phyloP scores from a whole-genome alignment of 2,113 vertebrate species.

The Vulpes vulpes region DNA sequence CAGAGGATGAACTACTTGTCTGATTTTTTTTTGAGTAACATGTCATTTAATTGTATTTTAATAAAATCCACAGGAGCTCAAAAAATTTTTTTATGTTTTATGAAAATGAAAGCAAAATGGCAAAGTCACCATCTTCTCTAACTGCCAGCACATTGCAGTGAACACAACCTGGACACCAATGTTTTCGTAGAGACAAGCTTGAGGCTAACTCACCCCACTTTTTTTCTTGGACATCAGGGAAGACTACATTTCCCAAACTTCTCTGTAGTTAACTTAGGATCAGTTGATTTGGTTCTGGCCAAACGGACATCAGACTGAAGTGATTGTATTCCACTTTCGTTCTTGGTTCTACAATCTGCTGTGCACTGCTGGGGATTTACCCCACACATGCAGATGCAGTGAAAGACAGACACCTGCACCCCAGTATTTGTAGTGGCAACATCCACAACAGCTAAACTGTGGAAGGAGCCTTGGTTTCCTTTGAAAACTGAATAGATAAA shows the following conservation, averaged over 20 bases:
- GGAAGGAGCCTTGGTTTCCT: no score
- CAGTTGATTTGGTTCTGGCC: background rate
- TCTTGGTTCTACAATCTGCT: background rate
- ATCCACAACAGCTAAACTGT: no score
- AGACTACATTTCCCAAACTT: background rate
- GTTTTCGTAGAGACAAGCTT: background rate
- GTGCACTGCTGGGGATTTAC: background rate
- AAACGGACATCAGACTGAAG: background rate
- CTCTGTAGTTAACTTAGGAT: background rate
- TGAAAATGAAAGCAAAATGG: background rate
- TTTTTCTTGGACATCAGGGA: background rate
- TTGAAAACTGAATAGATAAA: no score
- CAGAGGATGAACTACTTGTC: background rate
- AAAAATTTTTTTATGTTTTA: background rate
- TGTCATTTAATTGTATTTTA: constrained; percentile 15
- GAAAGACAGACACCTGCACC: no score
- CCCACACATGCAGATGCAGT: no score
- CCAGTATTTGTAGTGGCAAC: no score
- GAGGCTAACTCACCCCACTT: background rate
- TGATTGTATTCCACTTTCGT: background rate
- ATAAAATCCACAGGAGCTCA: background rate
- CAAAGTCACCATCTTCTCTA: background rate
- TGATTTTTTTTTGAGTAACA: background rate
- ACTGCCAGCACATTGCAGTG: background rate
- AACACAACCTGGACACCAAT: background rate